Evolutionary conservation across 2,888 invertebrate genomes (phyloP).

Genomic region (Cancer borealis): DNA sequence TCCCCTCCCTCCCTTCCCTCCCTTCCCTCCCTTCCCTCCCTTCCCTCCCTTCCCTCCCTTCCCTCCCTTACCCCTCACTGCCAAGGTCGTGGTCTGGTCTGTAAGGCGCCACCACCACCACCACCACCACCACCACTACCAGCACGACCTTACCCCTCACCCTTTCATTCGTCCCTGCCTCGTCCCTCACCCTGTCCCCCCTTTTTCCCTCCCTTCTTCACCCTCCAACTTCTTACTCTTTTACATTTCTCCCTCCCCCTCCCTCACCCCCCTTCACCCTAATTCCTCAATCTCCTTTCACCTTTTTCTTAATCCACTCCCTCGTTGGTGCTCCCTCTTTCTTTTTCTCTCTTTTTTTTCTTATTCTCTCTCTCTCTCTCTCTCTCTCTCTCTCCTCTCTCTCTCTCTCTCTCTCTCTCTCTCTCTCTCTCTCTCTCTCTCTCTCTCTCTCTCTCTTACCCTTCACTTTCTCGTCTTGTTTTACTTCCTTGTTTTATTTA

Average conservation of each 20-base stretch:
- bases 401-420: neutral
- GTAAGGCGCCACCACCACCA: neutral
- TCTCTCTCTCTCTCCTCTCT: slow-evolving; percentile 22
- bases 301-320: neutral
- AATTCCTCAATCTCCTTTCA: neutral
- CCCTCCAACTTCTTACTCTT: neutral
- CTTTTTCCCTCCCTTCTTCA: neutral
- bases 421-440: neutral
- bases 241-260: neutral
- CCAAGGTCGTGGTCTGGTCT: slow-evolving; percentile 14
- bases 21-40: neutral
- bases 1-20: neutral
- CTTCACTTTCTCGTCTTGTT: neutral
- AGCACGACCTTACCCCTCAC: neutral
- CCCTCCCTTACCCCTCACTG: neutral
- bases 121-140: neutral
- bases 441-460: neutral
- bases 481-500: neutral
- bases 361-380: neutral
- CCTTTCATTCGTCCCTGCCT: neutral
- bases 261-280: neutral
- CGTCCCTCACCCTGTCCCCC: neutral
- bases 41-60: neutral
- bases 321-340: neutral
- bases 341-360: neutral